Base-by-base conservation (phyloP, 1,140 invertebrate species). In the Drosophila carrolli region DNA sequence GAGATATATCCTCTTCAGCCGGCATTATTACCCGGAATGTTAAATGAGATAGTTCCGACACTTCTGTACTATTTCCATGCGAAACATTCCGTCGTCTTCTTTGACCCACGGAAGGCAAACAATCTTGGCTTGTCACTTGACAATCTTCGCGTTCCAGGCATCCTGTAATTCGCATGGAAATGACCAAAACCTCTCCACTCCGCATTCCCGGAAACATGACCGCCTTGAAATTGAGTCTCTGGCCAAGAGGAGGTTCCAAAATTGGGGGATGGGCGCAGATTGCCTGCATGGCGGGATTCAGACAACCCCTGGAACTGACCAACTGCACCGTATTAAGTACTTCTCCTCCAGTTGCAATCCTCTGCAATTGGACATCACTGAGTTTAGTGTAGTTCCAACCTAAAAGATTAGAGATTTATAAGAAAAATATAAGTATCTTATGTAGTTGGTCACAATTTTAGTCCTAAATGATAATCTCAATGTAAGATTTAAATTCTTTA, bases 191-290 rank as follows among this genome's bases (percentile, higher is more conserved):
- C 63, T 96, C 95, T 2, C 94, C 94, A 68, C 94, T 94, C 23
- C 92, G 92, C 94, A 95, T 95, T 5, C 94, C 95, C 68, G 95
- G 95, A 78, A 96, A 96, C 93, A 95, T 94, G 58, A 96, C 95
- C 0, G 95, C 95, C 48, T 95, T 93, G 74, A 95, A 95, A 51
- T 51, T 57, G 6, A 93, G 67, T 6, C 86, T 50, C 51, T 92
- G 86, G 0, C 91, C 91, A n/a, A 92, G 37, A 1, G 91, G 90
- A n/a, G 83, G 81, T 29, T 92, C 91, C 7, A 61, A 47, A n/a
- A 93, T 85, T 62, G 95, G 93, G 79, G 94, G 79, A 78, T 93
- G 68, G 2, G 94, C 93, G 60, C 94, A 94, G 16, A 95, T 92
- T 11, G 91, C 93, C 37, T 91, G 93, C 81, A 95, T 94, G 37